Evolutionary conservation across 37 sponge, comb jelly and placozoan species (phyloP).

Genomic region (Theonella swinhoei): DNA sequence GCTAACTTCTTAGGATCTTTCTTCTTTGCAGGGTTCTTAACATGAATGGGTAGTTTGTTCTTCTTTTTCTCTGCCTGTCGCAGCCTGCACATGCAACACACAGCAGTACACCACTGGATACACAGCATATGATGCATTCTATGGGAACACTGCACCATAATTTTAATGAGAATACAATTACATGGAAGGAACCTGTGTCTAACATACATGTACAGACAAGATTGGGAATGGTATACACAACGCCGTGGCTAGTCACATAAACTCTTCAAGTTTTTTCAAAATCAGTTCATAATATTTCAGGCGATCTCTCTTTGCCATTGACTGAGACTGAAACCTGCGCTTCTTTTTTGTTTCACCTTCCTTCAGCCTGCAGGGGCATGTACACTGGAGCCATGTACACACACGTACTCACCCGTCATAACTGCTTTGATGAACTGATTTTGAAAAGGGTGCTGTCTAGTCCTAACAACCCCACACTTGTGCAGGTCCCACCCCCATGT

Average conservation of each 20-base stretch:
- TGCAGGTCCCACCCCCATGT: too few relatives aligned
- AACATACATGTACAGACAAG: too few relatives aligned
- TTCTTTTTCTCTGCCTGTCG: slow-evolving; percentile 52
- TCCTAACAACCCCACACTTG: not conserved
- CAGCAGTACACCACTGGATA: not conserved
- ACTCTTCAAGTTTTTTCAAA: slow-evolving; percentile 46
- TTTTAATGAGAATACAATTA: too few relatives aligned
- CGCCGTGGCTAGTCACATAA: too few relatives aligned
- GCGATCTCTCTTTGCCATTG: slow-evolving; percentile 44
- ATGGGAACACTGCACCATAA: too few relatives aligned
- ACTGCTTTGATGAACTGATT: not conserved
- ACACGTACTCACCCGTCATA: not conserved
- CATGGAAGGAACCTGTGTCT: too few relatives aligned
- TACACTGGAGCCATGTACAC: not conserved
- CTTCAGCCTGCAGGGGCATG: slow-evolving; percentile 49
- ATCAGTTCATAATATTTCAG: slow-evolving; percentile 62
- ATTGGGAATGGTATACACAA: too few relatives aligned
- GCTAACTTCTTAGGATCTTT: slow-evolving; percentile 37
- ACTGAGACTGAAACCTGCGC: slow-evolving; percentile 29
- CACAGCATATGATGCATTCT: not conserved
- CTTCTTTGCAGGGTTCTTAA: slow-evolving; percentile 17
- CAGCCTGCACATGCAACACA: slow-evolving; percentile 7
- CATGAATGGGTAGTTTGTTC: slow-evolving; percentile 23
- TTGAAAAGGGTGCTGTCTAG: not conserved
- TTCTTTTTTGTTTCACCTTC: slow-evolving; percentile 62